phyloP scores from a whole-genome alignment of 2,113 vertebrate species.

The Sula dactylatra region DNA sequence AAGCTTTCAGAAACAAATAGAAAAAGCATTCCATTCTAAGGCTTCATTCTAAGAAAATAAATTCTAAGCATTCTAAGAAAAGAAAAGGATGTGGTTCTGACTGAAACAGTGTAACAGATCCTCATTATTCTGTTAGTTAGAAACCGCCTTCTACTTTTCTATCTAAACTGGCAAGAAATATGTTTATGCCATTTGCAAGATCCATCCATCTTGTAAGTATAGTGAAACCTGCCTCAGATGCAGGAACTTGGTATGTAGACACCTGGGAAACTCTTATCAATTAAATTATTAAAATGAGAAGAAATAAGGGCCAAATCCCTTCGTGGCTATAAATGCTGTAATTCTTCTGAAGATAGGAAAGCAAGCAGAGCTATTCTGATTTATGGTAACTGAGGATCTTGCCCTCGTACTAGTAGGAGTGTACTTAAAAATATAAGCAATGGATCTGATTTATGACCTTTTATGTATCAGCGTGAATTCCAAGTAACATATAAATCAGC shows the following conservation, averaged over 20 bases:
- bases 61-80: background rate
- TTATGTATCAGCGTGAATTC: background rate
- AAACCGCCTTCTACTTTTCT: background rate
- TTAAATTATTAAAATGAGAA: constrained; percentile 34
- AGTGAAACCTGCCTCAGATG: background rate
- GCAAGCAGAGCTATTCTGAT: constrained; percentile 17
- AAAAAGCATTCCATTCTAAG: background rate
- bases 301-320: background rate
- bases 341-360: background rate
- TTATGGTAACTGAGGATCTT: constrained; percentile 17
- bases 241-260: background rate
- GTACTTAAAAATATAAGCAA: constrained; percentile 24
- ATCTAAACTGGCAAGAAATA: background rate
- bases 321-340: background rate
- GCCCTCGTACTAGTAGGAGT: background rate
- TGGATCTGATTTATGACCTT: background rate
- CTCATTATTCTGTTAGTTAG: background rate
- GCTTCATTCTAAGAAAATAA: no score
- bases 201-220: background rate
- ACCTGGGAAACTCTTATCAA: background rate
- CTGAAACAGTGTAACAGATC: background rate
- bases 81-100: background rate
- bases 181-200: background rate
- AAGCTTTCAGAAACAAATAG: background rate
- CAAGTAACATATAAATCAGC: constrained; percentile 7